These are phyloP conservation scores for Oreochromis mossambicus DNA, from an alignment of 2,797 vertebrate genomes.

Conservation along the genomic window DNA sequence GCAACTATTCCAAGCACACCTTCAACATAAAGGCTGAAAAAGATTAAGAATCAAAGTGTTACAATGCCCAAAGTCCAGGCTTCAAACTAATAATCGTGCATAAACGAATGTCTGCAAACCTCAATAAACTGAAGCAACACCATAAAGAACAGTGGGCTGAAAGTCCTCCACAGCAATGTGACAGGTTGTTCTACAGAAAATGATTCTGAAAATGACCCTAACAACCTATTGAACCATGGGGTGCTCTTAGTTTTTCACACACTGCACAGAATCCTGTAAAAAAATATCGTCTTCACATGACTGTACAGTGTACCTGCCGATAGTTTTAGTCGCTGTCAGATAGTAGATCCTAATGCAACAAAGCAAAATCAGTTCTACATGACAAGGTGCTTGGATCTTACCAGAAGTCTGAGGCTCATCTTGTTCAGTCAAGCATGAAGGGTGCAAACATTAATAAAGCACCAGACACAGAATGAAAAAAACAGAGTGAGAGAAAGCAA, in stretches of 20 bases:
- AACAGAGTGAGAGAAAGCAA: conserved; percentile 35
- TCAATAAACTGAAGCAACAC: neutral
- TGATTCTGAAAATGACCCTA: neutral
- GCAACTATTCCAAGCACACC: neutral
- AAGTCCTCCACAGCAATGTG: neutral
- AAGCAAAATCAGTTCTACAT: conserved; percentile 55
- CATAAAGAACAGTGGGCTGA: neutral
- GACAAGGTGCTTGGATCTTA: conserved; percentile 55
- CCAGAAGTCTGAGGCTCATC: conserved; percentile 53
- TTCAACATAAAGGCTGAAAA: neutral
- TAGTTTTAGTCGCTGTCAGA: conserved; percentile 22
- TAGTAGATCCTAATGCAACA: conserved; percentile 46
- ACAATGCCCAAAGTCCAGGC: neutral
- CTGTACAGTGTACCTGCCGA: neutral
- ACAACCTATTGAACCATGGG: neutral
- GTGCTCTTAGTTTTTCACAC: neutral
- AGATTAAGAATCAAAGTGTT: neutral
- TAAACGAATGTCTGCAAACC: neutral
- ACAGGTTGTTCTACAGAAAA: neutral
- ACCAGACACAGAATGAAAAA: conserved; percentile 44
- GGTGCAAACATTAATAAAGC: conserved; percentile 67
- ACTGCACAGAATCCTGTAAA: neutral
- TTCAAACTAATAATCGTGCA: neutral
- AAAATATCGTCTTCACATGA: neutral
- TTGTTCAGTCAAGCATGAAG: conserved; percentile 61